A percentile compares a stretch with the other conserved stretches of the same genome.
phyloP scores from a whole-genome alignment of 53 echinoderm and acorn worm species.

The Antedon mediterranea region DNA sequence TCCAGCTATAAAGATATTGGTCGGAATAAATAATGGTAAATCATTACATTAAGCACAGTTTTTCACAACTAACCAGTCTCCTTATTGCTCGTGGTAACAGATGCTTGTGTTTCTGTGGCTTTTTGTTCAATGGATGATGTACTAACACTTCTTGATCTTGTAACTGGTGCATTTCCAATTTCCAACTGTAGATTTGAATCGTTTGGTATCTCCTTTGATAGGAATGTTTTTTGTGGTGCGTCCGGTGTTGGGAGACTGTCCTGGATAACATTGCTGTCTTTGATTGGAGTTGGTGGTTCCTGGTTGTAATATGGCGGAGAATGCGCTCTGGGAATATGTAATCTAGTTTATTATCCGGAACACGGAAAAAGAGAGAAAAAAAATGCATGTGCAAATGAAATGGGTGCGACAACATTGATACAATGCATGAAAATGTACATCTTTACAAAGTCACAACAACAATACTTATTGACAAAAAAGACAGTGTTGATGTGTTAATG shows the following conservation, averaged over 20 bases:
- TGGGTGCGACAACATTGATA: neutral
- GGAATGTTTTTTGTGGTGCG: constrained; percentile 33
- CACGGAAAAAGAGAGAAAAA: neutral
- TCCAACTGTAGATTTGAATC: constrained; percentile 62
- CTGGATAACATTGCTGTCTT: constrained; percentile 16
- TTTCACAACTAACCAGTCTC: too few relatives aligned
- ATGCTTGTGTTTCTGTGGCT: constrained; percentile 75
- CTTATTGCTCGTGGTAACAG: constrained; percentile 52
- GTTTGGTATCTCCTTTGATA: constrained; percentile 35
- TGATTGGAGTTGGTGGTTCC: constrained; percentile 25
- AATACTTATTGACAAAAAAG: too few relatives aligned
- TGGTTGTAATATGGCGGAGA: constrained; percentile 50
- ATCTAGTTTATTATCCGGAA: constrained; percentile 17
- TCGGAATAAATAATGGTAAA: too few relatives aligned
- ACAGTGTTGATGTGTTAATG: too few relatives aligned
- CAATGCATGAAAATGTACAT: neutral
- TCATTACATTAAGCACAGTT: too few relatives aligned
- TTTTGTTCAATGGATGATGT: constrained; percentile 21
- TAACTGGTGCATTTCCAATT: constrained; percentile 48
- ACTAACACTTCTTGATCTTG: constrained; percentile 20
- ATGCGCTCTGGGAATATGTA: constrained; percentile 68
- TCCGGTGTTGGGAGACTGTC: constrained; percentile 26
- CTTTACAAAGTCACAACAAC: too few relatives aligned
- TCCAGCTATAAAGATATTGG: too few relatives aligned
- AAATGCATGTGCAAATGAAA: neutral